These are phyloP conservation scores for Mastacembelus armatus DNA, from an alignment of 2,797 vertebrate genomes.

Conservation along the genomic window DNA sequence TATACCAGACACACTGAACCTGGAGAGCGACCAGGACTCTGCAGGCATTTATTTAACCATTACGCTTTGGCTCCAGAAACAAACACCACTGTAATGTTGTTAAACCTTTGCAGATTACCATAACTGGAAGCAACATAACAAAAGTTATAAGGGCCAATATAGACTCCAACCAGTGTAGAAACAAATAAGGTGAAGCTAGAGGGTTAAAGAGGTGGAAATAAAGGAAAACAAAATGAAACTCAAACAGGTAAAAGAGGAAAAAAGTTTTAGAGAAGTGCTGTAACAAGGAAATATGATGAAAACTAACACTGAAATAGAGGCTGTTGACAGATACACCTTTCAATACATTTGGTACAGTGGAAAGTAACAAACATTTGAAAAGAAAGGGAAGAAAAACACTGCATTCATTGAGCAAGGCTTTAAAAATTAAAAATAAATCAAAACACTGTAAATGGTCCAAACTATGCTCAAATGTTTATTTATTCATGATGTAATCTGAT, in stretches of 20 bases:
- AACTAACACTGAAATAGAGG: slow-evolving; percentile 21
- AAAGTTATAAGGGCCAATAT: slow-evolving; percentile 8
- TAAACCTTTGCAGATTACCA: slow-evolving; percentile 50
- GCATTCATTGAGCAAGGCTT: neutral
- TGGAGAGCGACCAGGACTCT: slow-evolving; percentile 6
- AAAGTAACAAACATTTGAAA: slow-evolving; percentile 30
- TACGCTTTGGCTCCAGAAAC: slow-evolving; percentile 31
- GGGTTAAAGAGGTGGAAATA: slow-evolving; percentile 27
- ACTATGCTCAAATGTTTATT: slow-evolving; percentile 5
- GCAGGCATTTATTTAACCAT: slow-evolving; percentile 43
- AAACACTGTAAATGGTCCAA: slow-evolving; percentile 3
- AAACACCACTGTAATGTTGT: slow-evolving; percentile 59
- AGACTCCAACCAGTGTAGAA: slow-evolving; percentile 24
- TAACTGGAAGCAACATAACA: slow-evolving; percentile 54
- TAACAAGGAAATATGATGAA: slow-evolving; percentile 13
- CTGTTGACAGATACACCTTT: slow-evolving; percentile 9
- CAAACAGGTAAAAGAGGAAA: neutral
- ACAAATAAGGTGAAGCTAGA: slow-evolving; percentile 24
- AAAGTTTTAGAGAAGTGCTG: neutral
- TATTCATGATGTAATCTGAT: slow-evolving; percentile 30
- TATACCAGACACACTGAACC: slow-evolving; percentile 26
- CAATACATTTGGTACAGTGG: slow-evolving; percentile 21
- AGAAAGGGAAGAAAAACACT: neutral
- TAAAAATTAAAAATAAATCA: slow-evolving; percentile 5
- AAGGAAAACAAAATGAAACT: slow-evolving; percentile 10